phyloP scores from a whole-genome alignment of 2,888 invertebrate species.

The Drepana falcataria region DNA sequence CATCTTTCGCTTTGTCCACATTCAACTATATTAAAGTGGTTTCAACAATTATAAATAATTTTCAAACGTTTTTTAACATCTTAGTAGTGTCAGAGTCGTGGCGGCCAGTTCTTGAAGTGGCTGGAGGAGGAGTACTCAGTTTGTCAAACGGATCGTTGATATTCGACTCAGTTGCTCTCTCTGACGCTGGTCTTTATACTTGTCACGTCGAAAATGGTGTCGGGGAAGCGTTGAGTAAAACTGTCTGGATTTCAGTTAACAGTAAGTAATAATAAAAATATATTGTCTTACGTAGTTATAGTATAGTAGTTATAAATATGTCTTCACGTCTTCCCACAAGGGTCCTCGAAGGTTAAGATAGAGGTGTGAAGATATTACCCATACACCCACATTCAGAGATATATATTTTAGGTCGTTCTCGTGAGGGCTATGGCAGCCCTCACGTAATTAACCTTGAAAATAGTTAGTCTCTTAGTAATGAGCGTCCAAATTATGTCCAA shows the following conservation, averaged over 20 bases:
- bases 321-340: too few relatives aligned
- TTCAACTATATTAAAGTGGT: too few relatives aligned
- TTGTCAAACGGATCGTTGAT: constrained; percentile 69
- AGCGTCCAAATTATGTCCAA: too few relatives aligned
- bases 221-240: constrained; percentile 69
- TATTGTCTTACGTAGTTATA: too few relatives aligned
- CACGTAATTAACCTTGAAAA: too few relatives aligned
- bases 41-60: constrained; percentile 1
- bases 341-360: too few relatives aligned
- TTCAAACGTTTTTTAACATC: constrained; percentile 7
- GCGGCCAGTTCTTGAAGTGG: constrained; percentile 69
- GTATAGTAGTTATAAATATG: constrained; percentile 3
- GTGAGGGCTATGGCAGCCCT: too few relatives aligned
- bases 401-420: too few relatives aligned
- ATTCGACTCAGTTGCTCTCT: constrained; percentile 66
- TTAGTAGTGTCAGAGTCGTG: constrained; percentile 64
- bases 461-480: too few relatives aligned
- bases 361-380: too few relatives aligned
- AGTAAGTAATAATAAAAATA: constrained; percentile 47
- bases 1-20: too few relatives aligned
- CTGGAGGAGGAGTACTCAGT: constrained; percentile 70
- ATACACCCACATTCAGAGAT: too few relatives aligned
- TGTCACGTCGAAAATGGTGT: constrained; percentile 76
- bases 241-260: constrained; percentile 72
- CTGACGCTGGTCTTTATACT: constrained; percentile 69